A percentile compares a stretch with the other conserved stretches of the same genome.
Conservation (phyloP, 2,113 vertebrate species). For the Peromyscus polionotus region DNA sequence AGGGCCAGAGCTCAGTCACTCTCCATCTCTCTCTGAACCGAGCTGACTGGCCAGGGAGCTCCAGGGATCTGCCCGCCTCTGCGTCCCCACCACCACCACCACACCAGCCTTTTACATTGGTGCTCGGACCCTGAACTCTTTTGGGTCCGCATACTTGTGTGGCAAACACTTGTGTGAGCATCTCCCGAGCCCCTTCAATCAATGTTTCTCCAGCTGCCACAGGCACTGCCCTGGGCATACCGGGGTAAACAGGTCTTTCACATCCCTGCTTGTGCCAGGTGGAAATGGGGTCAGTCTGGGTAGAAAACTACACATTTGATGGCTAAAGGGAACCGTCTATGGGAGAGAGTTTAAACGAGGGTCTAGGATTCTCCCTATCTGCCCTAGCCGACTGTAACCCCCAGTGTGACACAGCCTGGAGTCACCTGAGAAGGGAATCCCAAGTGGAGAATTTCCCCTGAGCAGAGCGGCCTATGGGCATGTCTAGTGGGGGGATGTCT, state of each 20-base stretch:
- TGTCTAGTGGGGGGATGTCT: background rate
- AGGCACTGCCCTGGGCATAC: background rate
- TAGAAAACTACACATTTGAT: background rate
- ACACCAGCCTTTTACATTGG: background rate
- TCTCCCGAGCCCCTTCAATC: too few species aligned
- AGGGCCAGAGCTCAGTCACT: too few species aligned
- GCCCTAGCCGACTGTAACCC: background rate
- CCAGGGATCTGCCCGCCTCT: background rate
- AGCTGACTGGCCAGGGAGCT: background rate
- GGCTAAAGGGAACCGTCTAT: background rate
- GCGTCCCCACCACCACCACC: too few species aligned
- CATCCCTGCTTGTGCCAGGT: background rate
- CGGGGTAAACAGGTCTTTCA: background rate
- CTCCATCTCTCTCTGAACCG: background rate
- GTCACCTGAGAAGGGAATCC: background rate
- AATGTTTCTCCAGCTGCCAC: background rate
- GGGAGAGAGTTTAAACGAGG: background rate
- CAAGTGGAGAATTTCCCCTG: background rate
- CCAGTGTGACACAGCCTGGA: too few species aligned
- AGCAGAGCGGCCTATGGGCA: background rate
- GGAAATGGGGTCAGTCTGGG: background rate
- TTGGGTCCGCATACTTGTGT: background rate
- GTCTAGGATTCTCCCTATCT: background rate
- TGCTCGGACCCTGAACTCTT: background rate
- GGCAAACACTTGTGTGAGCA: background rate